phyloP scores from a whole-genome alignment of 2,888 invertebrate genomes.

The Chymomyza amoena region DNA sequence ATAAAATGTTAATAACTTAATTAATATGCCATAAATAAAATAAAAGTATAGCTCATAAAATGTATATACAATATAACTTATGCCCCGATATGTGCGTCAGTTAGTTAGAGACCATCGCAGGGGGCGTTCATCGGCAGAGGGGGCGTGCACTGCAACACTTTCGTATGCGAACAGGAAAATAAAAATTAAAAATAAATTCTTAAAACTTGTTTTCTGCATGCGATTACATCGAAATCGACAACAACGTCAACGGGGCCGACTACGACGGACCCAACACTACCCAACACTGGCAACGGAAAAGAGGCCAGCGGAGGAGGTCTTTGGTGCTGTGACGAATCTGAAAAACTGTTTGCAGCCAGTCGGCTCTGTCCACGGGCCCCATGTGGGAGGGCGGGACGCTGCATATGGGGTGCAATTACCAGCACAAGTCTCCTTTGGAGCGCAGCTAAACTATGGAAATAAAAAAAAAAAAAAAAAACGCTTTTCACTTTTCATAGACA shows the following conservation, averaged over 20 bases:
- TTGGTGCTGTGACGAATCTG: constrained; percentile 65
- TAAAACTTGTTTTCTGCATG: constrained; percentile 67
- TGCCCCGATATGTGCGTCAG: constrained; percentile 5
- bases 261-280: background rate
- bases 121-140: background rate
- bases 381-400: constrained; percentile 43
- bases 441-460: constrained; percentile 5
- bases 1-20: constrained; percentile 71
- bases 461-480: constrained; percentile 22
- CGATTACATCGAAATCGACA: constrained; percentile 63
- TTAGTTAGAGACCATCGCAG: background rate
- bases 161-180: constrained; percentile 48
- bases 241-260: constrained; percentile 30
- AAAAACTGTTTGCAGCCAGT: constrained; percentile 20
- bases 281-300: constrained; percentile 28
- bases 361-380: constrained; percentile 6
- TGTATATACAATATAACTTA: background rate
- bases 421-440: constrained; percentile 23
- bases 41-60: constrained; percentile 29
- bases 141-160: constrained; percentile 55
- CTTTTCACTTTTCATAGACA: constrained; percentile 69
- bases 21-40: constrained; percentile 72
- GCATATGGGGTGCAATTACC: constrained; percentile 38
- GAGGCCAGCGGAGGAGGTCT: constrained; percentile 48
- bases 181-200: constrained; percentile 63